These are phyloP conservation scores for Caerostris extrusa DNA, from an alignment of 1,140 invertebrate species.

Conservation along the genomic window DNA sequence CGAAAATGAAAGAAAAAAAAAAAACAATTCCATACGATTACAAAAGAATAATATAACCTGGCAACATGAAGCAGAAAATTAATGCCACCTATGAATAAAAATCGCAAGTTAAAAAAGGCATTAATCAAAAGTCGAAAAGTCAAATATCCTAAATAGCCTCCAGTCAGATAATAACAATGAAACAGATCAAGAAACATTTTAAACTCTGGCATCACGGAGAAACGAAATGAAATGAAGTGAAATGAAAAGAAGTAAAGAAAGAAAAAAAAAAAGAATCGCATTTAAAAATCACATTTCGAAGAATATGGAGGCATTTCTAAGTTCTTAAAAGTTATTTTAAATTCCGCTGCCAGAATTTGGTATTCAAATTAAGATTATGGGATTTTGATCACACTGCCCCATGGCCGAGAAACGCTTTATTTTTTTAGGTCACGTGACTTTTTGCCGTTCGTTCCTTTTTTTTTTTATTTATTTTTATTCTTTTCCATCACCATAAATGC, in stretches of 20 bases:
- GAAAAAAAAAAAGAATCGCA: neutral
- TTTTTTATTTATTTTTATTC: too few species aligned
- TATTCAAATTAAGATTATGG: constrained; percentile 77
- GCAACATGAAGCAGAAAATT: constrained; percentile 3
- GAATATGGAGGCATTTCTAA: constrained; percentile 38
- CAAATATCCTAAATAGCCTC: constrained; percentile 44
- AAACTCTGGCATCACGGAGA: neutral
- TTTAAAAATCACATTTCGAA: constrained; percentile 59
- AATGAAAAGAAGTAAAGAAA: neutral
- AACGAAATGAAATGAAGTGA: neutral
- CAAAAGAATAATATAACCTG: constrained; percentile 2
- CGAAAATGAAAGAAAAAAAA: neutral
- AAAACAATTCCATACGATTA: neutral
- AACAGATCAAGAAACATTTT: constrained; percentile 32
- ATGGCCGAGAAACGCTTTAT: constrained; percentile 8
- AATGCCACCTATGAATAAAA: constrained; percentile 31
- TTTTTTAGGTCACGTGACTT: constrained; percentile 48
- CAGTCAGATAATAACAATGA: constrained; percentile 46
- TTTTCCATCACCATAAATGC: neutral
- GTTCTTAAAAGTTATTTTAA: constrained; percentile 69
- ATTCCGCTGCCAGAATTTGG: constrained; percentile 70
- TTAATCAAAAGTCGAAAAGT: constrained; percentile 1
- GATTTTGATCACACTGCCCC: constrained; percentile 72
- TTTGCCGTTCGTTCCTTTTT: neutral
- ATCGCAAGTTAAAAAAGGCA: neutral